Percentiles rank a stretch among this genome's conserved stretches.
Evolutionary conservation across 2,113 vertebrate genomes (phyloP).

Genomic region (Anguilla rostrata): DNA sequence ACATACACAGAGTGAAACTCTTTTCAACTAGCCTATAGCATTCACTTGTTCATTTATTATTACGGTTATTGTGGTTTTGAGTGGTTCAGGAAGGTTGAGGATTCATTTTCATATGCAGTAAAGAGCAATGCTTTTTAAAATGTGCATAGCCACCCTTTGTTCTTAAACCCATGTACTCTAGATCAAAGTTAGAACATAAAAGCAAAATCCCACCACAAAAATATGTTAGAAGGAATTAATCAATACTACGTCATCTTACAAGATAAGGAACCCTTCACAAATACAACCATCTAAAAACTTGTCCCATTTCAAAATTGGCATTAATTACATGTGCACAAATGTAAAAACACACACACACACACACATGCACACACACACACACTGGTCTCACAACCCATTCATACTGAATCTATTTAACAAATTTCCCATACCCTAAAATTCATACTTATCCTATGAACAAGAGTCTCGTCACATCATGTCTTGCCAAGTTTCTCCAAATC

Average conservation of each 20-base stretch:
- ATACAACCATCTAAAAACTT: neutral
- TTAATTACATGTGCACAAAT: neutral
- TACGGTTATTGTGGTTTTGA: slow-evolving; percentile 18
- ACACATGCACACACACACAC: neutral
- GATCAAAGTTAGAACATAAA: slow-evolving; percentile 8
- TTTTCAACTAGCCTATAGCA: neutral
- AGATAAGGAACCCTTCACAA: neutral
- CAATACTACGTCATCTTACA: neutral
- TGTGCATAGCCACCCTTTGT: slow-evolving; percentile 20
- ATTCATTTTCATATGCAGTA: slow-evolving; percentile 25
- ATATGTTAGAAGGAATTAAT: slow-evolving; percentile 7
- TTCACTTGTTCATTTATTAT: slow-evolving; percentile 15
- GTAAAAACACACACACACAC: neutral
- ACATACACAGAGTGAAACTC: neutral
- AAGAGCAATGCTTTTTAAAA: slow-evolving; percentile 6
- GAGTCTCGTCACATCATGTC: too few relatives aligned
- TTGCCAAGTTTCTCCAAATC: too few relatives aligned
- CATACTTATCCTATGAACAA: too few relatives aligned
- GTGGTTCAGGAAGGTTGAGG: slow-evolving; percentile 3
- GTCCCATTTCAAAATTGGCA: neutral
- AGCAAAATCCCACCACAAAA: neutral
- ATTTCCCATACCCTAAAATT: too few relatives aligned
- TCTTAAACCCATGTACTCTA: neutral
- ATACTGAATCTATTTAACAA: too few relatives aligned
- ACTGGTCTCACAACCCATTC: too few relatives aligned